Evolutionary conservation across 1,140 invertebrate species (phyloP).

Genomic region (Papilio dardanus): DNA sequence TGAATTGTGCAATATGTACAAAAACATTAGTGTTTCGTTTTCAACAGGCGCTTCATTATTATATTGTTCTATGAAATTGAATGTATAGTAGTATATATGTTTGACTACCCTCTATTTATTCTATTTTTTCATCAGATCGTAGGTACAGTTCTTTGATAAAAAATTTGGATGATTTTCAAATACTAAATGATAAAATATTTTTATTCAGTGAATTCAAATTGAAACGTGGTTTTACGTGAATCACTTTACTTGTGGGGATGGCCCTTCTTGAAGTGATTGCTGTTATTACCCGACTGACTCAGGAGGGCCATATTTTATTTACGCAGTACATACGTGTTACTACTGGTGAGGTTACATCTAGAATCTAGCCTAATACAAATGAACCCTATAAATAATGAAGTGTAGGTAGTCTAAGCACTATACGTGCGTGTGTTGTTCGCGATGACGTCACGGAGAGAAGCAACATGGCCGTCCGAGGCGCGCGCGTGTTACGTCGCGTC

Average conservation of each 20-base stretch:
- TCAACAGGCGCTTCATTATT: neutral
- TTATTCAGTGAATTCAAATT: neutral
- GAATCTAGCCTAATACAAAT: neutral
- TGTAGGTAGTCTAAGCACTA: neutral
- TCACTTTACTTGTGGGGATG: neutral
- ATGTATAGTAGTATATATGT: neutral
- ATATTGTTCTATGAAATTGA: neutral
- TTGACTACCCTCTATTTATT: no score
- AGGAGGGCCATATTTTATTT: neutral
- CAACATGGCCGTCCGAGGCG: conserved; percentile 68
- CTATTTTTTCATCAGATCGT: no score
- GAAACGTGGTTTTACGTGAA: neutral
- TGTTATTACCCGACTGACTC: neutral
- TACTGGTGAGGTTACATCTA: neutral
- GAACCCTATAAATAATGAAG: conserved; percentile 3
- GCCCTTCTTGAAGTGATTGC: neutral
- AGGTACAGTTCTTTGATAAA: no score
- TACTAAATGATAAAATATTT: neutral
- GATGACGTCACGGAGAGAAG: conserved; percentile 67
- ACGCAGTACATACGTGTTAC: neutral
- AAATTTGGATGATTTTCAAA: neutral
- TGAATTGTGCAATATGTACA: neutral
- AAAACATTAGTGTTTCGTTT: neutral
- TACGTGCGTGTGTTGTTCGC: conserved; percentile 28
- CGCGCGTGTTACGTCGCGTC: conserved; percentile 53